phyloP scores from a whole-genome alignment of 2,797 vertebrate genomes.

The Limnodromus scolopaceus region DNA sequence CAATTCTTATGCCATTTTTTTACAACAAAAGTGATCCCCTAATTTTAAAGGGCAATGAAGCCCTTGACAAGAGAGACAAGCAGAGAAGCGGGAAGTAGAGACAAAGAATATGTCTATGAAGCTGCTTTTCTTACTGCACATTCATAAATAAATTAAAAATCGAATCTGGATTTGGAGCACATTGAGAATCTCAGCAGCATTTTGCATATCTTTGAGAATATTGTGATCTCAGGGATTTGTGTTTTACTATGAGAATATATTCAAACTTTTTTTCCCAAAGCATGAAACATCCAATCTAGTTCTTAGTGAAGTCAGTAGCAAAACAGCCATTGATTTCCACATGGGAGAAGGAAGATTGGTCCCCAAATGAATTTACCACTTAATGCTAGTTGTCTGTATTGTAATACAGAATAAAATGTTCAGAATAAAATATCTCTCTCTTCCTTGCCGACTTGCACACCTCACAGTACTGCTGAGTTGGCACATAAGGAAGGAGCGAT shows the following conservation, averaged over 20 bases:
- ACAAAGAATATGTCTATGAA: neutral
- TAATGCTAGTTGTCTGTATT: neutral
- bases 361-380: conserved; percentile 2
- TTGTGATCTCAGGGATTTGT: neutral
- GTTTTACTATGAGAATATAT: neutral
- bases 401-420: neutral
- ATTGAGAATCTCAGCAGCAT: neutral
- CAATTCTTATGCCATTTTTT: neutral
- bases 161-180: neutral
- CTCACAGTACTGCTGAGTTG: conserved; percentile 12
- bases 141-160: conserved; percentile 13
- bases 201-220: conserved; percentile 19
- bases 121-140: neutral
- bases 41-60: neutral
- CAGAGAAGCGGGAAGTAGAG: neutral
- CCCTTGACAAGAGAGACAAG: neutral
- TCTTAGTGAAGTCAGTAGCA: neutral
- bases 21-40: neutral
- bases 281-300: neutral
- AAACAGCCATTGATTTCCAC: neutral
- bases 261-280: conserved; percentile 7
- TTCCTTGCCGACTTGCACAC: neutral
- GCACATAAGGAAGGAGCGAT: neutral
- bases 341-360: neutral
- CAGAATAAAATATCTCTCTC: neutral